These are phyloP conservation scores for Cephus nigrinus DNA, from an alignment of 2,888 invertebrate species.

Conservation along the genomic window DNA sequence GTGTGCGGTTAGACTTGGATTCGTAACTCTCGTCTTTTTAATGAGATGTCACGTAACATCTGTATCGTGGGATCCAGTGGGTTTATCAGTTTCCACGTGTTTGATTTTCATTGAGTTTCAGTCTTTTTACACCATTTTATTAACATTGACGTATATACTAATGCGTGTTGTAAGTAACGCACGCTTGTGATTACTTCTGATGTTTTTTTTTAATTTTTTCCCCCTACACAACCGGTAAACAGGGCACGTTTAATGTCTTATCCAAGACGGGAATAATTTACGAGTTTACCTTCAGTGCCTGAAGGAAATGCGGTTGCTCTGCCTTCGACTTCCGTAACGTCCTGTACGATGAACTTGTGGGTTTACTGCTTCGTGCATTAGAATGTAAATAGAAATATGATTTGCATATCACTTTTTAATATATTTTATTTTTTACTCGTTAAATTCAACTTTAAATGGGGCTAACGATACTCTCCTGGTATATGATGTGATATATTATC, in stretches of 20 bases:
- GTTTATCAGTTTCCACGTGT: neutral
- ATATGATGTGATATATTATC: neutral
- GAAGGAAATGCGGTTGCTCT: constrained; percentile 8
- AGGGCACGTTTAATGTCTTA: constrained; percentile 29
- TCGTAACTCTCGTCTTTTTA: neutral
- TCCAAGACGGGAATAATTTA: constrained; percentile 34
- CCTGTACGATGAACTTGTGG: neutral
- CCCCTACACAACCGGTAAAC: constrained; percentile 6
- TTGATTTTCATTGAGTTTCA: neutral
- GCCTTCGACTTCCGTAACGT: neutral
- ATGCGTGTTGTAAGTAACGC: neutral
- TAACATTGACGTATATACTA: neutral
- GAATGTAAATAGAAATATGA: neutral
- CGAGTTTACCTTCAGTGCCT: neutral
- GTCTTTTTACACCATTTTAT: neutral
- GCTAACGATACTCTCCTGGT: neutral
- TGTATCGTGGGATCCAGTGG: neutral
- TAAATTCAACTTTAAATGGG: neutral
- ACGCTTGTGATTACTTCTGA: neutral
- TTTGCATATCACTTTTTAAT: neutral
- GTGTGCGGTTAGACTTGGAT: neutral
- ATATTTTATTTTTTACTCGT: neutral
- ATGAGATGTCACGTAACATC: neutral
- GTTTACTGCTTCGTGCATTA: neutral
- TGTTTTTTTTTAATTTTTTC: neutral